phyloP scores from a whole-genome alignment of 2,113 vertebrate species.

The Clinocottus analis region DNA sequence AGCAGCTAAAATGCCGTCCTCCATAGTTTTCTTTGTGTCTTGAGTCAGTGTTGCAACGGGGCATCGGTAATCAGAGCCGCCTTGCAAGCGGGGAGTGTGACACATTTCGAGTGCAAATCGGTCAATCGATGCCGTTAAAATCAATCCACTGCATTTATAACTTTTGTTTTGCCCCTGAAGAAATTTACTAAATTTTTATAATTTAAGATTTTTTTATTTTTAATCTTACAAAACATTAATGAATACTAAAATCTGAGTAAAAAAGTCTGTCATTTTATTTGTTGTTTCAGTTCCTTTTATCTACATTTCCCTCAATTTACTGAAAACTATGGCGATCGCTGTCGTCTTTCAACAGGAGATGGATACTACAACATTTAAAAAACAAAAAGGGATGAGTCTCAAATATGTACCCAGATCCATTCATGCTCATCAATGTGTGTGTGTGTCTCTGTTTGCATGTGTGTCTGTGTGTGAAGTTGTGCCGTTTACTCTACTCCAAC shows the following conservation, averaged over 20 bases:
- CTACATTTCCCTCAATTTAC: neutral
- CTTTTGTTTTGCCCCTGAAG: too few species aligned
- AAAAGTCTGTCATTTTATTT: too few species aligned
- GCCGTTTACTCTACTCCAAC: neutral
- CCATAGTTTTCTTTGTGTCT: neutral
- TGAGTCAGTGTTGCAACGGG: too few species aligned
- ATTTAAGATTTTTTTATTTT: neutral
- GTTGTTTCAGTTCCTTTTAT: neutral
- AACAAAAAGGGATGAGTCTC: neutral
- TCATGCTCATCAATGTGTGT: neutral
- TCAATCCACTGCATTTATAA: too few species aligned
- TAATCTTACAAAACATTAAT: neutral
- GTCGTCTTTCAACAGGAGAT: neutral
- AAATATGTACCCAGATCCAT: neutral
- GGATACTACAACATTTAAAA: neutral
- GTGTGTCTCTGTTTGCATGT: neutral
- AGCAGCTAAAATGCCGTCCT: neutral
- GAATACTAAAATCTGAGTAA: neutral
- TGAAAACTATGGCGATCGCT: neutral
- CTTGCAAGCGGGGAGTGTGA: neutral
- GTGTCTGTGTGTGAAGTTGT: constrained; percentile 4
- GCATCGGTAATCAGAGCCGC: too few species aligned
- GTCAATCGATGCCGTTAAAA: neutral
- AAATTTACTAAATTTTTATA: too few species aligned
- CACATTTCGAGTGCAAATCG: neutral